Evolutionary conservation across 2,888 invertebrate species (phyloP).

Genomic region (Scaptomyza parva): DNA sequence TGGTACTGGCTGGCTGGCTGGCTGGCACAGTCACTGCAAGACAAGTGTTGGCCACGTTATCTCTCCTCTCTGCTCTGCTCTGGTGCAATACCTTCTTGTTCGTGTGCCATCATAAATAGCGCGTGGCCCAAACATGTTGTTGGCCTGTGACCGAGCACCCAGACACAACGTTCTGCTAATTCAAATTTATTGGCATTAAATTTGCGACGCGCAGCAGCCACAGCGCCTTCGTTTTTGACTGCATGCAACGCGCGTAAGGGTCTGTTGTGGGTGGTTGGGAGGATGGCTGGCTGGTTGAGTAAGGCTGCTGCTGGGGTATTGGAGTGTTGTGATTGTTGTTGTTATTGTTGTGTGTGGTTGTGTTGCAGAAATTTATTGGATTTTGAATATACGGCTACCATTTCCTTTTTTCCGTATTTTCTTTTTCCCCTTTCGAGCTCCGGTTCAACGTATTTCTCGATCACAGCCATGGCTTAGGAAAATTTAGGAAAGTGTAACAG

Average conservation of each 20-base stretch:
- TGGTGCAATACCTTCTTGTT: conserved; percentile 9
- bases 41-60: conserved; percentile 6
- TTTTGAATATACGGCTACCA: conserved; percentile 60
- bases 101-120: conserved; percentile 73
- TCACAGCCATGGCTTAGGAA: conserved; percentile 34
- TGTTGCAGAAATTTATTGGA: conserved; percentile 70
- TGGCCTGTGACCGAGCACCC: conserved; percentile 34
- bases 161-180: conserved; percentile 66
- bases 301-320: conserved; percentile 1
- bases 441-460: conserved; percentile 7
- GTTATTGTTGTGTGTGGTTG: conserved; percentile 26
- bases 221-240: conserved; percentile 42
- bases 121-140: conserved; percentile 57
- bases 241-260: conserved; percentile 16
- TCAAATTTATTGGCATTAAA: conserved; percentile 80
- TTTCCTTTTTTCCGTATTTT: conserved; percentile 32
- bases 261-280: background rate
- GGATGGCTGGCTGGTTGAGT: background rate
- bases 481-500: conserved; percentile 21
- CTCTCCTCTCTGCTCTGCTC: background rate
- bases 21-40: conserved; percentile 4
- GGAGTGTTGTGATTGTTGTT: background rate
- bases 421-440: background rate
- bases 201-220: conserved; percentile 58
- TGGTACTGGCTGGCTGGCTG: no score